These are phyloP conservation scores for Microchirus variegatus DNA, from an alignment of 2,797 vertebrate genomes.

Conservation along the genomic window DNA sequence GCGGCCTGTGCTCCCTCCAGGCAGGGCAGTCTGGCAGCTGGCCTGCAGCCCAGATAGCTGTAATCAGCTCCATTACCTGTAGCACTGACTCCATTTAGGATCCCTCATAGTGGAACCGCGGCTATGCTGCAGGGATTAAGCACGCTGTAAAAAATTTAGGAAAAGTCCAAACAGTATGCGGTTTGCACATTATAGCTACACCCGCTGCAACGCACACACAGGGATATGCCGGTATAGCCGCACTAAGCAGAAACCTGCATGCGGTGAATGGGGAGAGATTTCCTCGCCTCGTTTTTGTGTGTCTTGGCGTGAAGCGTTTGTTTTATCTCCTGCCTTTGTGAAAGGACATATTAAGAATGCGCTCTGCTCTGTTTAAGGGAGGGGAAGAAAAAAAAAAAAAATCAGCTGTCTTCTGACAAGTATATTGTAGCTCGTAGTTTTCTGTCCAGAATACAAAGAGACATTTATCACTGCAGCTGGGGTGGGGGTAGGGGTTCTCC, in stretches of 20 bases:
- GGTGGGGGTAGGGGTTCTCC: conserved; percentile 37
- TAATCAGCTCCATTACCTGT: conserved; percentile 84
- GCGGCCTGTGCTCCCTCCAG: conserved; percentile 81
- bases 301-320: conserved; percentile 66
- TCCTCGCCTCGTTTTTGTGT: conserved; percentile 55
- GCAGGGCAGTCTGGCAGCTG: conserved; percentile 81
- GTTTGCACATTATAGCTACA: conserved; percentile 38
- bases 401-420: conserved; percentile 81
- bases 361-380: conserved; percentile 70
- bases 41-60: conserved; percentile 82
- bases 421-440: conserved; percentile 78
- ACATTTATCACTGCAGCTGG: conserved; percentile 86
- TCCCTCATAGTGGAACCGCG: conserved; percentile 58
- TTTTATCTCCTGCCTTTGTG: conserved; percentile 63
- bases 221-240: conserved; percentile 1
- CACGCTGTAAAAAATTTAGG: conserved; percentile 46
- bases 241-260: conserved; percentile 12
- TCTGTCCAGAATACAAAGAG: conserved; percentile 83
- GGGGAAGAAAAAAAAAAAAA: too few relatives aligned
- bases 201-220: conserved; percentile 35
- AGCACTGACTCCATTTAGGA: conserved; percentile 75
- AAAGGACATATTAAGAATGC: conserved; percentile 75
- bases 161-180: conserved; percentile 43
- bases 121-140: conserved; percentile 58
- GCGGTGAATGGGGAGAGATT: conserved; percentile 44